Evolutionary conservation across 2,113 vertebrate genomes (phyloP).

Genomic region (Notarius quadriscutis): DNA sequence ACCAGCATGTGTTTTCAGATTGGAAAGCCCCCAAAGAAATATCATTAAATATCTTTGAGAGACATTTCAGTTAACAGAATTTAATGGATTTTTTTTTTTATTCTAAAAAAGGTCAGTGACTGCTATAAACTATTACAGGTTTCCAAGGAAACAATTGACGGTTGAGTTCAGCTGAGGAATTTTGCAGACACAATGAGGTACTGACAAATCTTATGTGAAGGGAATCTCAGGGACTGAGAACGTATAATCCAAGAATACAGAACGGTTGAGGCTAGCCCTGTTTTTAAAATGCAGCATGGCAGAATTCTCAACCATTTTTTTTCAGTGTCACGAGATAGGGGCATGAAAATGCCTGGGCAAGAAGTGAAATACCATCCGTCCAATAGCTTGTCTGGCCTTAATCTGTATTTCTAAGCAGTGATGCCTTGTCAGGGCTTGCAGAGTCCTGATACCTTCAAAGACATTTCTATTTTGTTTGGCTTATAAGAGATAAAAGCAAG

Average conservation of each 20-base stretch:
- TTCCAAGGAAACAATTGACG: background rate
- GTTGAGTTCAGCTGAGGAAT: background rate
- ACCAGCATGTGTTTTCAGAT: background rate
- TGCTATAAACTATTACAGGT: background rate
- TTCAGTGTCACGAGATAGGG: background rate
- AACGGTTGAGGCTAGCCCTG: background rate
- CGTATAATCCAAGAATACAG: background rate
- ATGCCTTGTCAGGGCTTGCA: background rate
- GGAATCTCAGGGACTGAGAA: background rate
- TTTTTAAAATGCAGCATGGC: background rate
- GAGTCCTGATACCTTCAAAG: background rate
- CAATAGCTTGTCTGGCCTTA: background rate
- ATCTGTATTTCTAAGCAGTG: background rate
- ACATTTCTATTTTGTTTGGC: background rate
- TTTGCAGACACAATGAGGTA: background rate
- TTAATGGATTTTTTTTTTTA: background rate
- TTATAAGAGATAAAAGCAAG: background rate
- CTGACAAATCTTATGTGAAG: background rate
- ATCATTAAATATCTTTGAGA: background rate
- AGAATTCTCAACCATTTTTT: background rate
- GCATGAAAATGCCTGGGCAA: background rate
- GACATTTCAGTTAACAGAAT: background rate
- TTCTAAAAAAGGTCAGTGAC: background rate
- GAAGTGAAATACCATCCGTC: background rate
- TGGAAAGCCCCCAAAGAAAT: background rate